Percentiles rank a stretch among this genome's conserved stretches.
Evolutionary conservation across 53 echinoderm and acorn worm species (phyloP).

Genomic region (Henricia sp.): DNA sequence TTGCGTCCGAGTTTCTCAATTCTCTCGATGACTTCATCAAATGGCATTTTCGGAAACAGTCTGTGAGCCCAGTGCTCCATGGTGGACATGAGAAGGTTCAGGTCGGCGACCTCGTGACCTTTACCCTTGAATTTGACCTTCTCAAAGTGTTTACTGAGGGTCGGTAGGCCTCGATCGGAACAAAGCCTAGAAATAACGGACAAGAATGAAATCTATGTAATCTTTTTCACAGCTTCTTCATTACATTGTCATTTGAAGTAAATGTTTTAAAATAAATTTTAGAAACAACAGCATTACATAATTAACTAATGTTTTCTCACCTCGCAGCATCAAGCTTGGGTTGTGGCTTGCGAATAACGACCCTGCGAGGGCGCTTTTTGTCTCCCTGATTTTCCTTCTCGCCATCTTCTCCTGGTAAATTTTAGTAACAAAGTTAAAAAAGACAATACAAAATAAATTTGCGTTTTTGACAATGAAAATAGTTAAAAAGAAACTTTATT

Average conservation of each 20-base stretch:
- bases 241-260: too few species aligned
- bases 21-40: constrained; percentile 94
- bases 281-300: too few species aligned
- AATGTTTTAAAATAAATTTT: too few species aligned
- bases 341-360: constrained; percentile 82
- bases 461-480: too few species aligned
- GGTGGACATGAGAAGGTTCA: constrained; percentile 81
- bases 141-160: constrained; percentile 85
- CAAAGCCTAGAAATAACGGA: constrained; percentile 77
- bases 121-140: constrained; percentile 96
- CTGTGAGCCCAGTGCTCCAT: constrained; percentile 99
- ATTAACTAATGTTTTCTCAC: constrained; percentile 66
- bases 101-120: constrained; percentile 93
- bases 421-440: background rate
- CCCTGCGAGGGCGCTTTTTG: constrained; percentile 56
- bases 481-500: too few species aligned
- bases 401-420: constrained; percentile 21
- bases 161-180: constrained; percentile 80
- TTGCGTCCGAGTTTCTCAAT: constrained; percentile 93
- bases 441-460: too few species aligned
- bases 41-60: constrained; percentile 92
- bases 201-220: too few species aligned
- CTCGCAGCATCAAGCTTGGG: constrained; percentile 88
- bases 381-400: constrained; percentile 58
- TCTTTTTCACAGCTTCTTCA: too few species aligned